phyloP scores from a whole-genome alignment of 2,113 vertebrate genomes.

The Rhynchomys soricoides region DNA sequence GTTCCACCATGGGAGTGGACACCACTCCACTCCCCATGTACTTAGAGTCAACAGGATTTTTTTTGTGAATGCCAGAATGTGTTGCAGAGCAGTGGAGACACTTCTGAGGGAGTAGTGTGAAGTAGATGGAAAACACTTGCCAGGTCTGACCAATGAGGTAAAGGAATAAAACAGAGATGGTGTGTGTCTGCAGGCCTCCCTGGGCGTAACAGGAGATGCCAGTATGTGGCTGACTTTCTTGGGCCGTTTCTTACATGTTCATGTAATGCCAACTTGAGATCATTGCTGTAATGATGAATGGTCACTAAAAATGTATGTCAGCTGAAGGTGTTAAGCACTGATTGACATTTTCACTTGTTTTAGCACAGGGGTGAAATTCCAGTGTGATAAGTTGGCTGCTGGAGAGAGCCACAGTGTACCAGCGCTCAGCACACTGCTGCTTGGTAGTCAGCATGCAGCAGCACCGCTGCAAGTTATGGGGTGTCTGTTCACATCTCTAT shows the following conservation, averaged over 20 bases:
- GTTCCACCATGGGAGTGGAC: neutral
- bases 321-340: neutral
- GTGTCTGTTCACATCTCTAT: neutral
- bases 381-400: fast-evolving
- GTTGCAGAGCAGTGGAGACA: neutral
- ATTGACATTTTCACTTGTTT: neutral
- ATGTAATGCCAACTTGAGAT: neutral
- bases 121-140: neutral
- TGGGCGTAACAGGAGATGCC: neutral
- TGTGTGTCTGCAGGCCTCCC: neutral
- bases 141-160: neutral
- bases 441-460: neutral
- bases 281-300: fast-evolving
- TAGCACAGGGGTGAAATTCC: neutral
- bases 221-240: neutral
- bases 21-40: neutral
- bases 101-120: neutral
- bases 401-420: neutral
- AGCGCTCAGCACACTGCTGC: fast-evolving
- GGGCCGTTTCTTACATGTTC: neutral
- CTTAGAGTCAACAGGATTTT: neutral
- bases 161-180: neutral
- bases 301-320: too few relatives aligned
- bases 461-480: too few relatives aligned
- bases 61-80: neutral